These are phyloP conservation scores for Lophotriccus pileatus DNA, from an alignment of 2,797 vertebrate species.

Conservation along the genomic window DNA sequence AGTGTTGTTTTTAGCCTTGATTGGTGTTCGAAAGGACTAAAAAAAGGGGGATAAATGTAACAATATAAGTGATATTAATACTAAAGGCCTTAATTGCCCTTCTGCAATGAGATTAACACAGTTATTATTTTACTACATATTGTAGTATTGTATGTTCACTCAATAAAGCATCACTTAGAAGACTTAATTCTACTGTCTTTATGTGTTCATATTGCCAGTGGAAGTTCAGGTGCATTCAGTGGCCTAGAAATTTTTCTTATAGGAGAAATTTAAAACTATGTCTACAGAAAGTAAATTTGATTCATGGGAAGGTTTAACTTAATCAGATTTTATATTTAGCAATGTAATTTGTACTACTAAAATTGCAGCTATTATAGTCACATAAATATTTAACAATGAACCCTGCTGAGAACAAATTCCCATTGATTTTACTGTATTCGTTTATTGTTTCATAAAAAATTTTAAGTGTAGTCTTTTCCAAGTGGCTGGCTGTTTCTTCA, in stretches of 20 bases:
- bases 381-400: constrained; percentile 32
- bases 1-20: background rate
- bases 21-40: background rate
- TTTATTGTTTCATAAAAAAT: background rate
- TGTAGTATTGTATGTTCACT: background rate
- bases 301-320: background rate
- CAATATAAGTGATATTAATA: background rate
- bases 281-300: background rate
- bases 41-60: background rate
- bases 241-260: background rate
- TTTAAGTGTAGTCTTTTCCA: background rate
- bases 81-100: background rate
- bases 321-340: background rate
- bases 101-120: background rate
- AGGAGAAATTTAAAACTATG: background rate
- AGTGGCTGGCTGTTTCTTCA: background rate
- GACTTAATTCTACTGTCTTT: background rate
- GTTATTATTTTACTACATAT: background rate
- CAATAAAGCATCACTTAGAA: background rate
- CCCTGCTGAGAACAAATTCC: constrained; percentile 1
- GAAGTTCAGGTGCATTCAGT: background rate
- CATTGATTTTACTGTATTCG: background rate
- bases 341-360: background rate
- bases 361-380: background rate
- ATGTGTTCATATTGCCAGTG: background rate